phyloP scores from a whole-genome alignment of 2,797 vertebrate genomes.

The Phoebastria nigripes region DNA sequence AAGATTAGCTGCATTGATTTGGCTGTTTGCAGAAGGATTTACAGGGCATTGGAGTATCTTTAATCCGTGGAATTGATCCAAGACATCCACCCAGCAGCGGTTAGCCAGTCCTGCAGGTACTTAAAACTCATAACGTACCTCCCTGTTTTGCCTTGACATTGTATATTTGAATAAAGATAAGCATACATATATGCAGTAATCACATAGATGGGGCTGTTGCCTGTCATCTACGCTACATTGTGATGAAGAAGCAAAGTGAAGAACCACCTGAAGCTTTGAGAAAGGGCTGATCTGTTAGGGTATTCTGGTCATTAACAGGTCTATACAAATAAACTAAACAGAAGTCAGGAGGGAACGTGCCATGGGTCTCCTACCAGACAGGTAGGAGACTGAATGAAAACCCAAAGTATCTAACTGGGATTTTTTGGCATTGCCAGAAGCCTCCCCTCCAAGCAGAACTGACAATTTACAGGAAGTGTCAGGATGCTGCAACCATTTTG shows the following conservation, averaged over 20 bases:
- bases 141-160: not conserved
- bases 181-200: not conserved
- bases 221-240: rapidly evolving
- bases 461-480: not conserved
- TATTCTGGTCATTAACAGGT: no score
- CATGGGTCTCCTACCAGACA: no score
- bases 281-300: not conserved
- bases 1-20: not conserved
- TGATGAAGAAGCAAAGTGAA: not conserved
- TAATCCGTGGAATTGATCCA: not conserved
- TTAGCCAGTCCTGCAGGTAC: not conserved
- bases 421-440: not conserved
- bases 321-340: not conserved
- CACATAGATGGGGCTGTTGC: not conserved
- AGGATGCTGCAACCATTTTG: rapidly evolving
- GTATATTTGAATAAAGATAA: not conserved
- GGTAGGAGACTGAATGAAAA: not conserved
- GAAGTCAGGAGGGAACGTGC: not conserved
- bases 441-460: not conserved
- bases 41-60: not conserved
- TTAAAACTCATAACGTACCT: not conserved
- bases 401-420: not conserved
- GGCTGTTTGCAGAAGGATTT: not conserved
- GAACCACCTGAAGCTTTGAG: not conserved
- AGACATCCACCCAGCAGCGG: not conserved